These are phyloP conservation scores for Melopsittacus undulatus DNA, from an alignment of 2,797 vertebrate species.

Conservation along the genomic window DNA sequence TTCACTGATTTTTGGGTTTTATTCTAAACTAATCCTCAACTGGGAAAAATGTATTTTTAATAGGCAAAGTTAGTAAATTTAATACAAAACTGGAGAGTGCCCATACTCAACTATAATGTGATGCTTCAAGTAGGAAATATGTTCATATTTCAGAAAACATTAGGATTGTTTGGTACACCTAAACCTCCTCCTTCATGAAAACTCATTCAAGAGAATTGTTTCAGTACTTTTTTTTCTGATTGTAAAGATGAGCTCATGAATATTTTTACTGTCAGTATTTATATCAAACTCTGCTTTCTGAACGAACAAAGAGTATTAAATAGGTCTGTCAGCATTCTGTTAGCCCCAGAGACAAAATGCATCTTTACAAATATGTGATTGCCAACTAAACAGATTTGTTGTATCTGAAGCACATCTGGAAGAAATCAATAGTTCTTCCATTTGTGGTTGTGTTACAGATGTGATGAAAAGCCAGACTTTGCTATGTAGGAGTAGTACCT, in stretches of 20 bases:
- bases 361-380: neutral
- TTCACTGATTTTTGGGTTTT: neutral
- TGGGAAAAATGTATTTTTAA: neutral
- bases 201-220: neutral
- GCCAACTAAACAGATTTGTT: conserved; percentile 7
- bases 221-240: neutral
- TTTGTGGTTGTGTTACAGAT: neutral
- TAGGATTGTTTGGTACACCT: neutral
- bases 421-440: conserved; percentile 15
- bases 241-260: neutral
- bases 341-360: neutral
- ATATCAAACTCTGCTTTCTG: conserved; percentile 5
- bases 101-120: neutral
- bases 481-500: neutral
- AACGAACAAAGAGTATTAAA: neutral
- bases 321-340: neutral
- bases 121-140: neutral
- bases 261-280: neutral
- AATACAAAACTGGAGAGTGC: neutral
- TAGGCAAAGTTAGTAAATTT: neutral
- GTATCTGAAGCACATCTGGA: conserved; percentile 24
- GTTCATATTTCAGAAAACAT: neutral
- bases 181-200: neutral
- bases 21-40: neutral
- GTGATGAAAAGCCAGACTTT: neutral